Evolutionary conservation across 2,113 vertebrate species (phyloP).

Genomic region (Abramis brama): DNA sequence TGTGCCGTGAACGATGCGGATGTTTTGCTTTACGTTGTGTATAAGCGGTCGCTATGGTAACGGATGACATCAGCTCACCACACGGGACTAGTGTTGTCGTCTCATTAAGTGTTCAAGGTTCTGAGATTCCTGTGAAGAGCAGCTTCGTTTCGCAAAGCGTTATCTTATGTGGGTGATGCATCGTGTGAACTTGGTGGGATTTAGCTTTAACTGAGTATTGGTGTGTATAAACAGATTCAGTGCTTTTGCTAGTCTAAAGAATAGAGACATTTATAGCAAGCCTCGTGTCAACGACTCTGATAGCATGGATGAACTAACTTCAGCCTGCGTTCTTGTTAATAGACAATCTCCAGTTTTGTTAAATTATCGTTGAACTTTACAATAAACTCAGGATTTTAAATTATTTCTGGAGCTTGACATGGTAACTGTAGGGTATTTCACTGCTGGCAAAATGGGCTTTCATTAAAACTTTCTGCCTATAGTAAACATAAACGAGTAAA

Average conservation of each 20-base stretch:
- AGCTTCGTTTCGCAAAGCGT: background rate
- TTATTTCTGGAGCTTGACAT: background rate
- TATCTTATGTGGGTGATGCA: background rate
- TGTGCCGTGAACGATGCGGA: background rate
- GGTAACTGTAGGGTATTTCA: background rate
- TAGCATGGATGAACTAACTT: background rate
- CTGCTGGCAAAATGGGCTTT: no score
- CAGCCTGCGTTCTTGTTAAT: background rate
- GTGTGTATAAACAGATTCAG: background rate
- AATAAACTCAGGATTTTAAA: background rate
- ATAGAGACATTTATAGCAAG: background rate
- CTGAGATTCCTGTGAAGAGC: background rate
- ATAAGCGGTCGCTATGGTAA: background rate
- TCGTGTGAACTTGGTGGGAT: background rate
- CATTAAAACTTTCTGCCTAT: no score
- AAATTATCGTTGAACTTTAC: background rate
- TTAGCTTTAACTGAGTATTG: background rate
- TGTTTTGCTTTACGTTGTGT: background rate
- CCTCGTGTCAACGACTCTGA: background rate
- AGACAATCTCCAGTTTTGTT: background rate
- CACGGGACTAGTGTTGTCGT: background rate
- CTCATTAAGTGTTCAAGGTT: background rate
- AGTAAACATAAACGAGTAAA: no score
- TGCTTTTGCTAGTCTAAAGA: background rate
- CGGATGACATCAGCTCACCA: background rate